phyloP scores from a whole-genome alignment of 1,140 invertebrate species.

The Papilio machaon region DNA sequence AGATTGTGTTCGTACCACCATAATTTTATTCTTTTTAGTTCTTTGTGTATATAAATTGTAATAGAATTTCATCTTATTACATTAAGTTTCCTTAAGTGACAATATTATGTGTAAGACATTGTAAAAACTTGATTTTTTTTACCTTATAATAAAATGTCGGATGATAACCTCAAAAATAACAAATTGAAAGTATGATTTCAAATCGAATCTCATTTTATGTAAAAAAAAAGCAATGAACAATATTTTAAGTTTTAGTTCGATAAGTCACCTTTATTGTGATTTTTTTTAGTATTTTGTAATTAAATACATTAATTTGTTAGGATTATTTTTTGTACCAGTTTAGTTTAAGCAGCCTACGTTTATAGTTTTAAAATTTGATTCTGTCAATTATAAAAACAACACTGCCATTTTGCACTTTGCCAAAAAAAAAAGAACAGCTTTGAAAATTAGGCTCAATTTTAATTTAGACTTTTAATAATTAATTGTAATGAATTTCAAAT shows the following conservation, averaged over 20 bases:
- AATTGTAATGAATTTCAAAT: constrained; percentile 30
- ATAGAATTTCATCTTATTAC: constrained; percentile 43
- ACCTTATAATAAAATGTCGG: constrained; percentile 49
- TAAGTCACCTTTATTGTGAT: constrained; percentile 75
- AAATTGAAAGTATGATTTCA: background rate
- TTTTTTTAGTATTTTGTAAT: constrained; percentile 64
- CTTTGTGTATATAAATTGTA: constrained; percentile 73
- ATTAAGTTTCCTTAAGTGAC: constrained; percentile 39
- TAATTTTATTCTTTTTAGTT: constrained; percentile 58
- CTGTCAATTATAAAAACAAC: constrained; percentile 56
- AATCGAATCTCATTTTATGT: constrained; percentile 31
- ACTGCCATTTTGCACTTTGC: constrained; percentile 69
- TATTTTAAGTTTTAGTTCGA: constrained; percentile 56
- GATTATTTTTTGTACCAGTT: constrained; percentile 75
- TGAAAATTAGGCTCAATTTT: constrained; percentile 50
- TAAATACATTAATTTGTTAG: constrained; percentile 58
- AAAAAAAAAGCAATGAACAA: constrained; percentile 36
- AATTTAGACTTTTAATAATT: constrained; percentile 41
- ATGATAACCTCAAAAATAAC: constrained; percentile 1
- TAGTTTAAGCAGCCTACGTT: constrained; percentile 48
- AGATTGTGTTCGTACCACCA: constrained; percentile 71
- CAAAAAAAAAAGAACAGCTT: constrained; percentile 53
- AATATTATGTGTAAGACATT: constrained; percentile 27
- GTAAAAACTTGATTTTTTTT: constrained; percentile 35
- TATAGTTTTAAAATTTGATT: constrained; percentile 36